These are phyloP conservation scores for Spicauda simplicius DNA, from an alignment of 2,888 invertebrate species.

Conservation along the genomic window DNA sequence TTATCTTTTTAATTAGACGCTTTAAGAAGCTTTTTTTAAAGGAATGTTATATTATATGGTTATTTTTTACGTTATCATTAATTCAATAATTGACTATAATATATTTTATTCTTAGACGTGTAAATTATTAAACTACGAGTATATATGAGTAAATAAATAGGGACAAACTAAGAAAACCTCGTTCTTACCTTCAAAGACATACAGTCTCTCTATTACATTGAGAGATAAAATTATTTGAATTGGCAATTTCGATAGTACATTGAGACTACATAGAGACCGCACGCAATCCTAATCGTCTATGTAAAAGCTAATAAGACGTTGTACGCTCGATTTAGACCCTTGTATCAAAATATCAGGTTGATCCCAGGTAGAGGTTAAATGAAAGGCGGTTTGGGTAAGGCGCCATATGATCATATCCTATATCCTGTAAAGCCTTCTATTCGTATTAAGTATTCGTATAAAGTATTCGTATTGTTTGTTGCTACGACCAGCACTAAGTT, in stretches of 20 bases:
- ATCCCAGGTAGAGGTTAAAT: neutral
- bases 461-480: too few species aligned
- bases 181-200: neutral
- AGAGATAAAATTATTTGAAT: neutral
- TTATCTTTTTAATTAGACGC: too few species aligned
- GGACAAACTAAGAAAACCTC: neutral
- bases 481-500: too few species aligned
- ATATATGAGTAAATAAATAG: neutral
- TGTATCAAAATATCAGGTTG: neutral
- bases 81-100: too few species aligned
- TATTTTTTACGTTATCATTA: too few species aligned
- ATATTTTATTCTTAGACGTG: too few species aligned
- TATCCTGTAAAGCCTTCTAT: too few species aligned
- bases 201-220: neutral
- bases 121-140: too few species aligned
- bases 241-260: neutral
- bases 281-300: neutral
- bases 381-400: neutral
- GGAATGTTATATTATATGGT: too few species aligned
- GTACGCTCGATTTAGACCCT: neutral
- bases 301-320: neutral
- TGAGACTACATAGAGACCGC: neutral
- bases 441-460: too few species aligned
- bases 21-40: too few species aligned
- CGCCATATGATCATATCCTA: neutral